Evolutionary conservation across 2,797 vertebrate genomes (phyloP), one percentile per base, ranked within the genome.

Genomic region (Tamandua tetradactyla): DNA sequence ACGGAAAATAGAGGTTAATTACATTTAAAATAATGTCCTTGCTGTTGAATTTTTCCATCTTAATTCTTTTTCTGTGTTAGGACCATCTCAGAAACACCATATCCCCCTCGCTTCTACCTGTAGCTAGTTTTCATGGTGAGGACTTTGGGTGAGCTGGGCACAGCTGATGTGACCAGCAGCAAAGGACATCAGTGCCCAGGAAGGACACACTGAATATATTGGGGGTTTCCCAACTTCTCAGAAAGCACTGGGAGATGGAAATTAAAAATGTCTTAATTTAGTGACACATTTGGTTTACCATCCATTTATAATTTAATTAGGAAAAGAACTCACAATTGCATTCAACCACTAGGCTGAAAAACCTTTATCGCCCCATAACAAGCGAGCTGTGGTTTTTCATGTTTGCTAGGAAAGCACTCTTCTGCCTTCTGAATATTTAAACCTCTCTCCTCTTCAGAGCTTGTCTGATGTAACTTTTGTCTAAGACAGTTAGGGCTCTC

Each of bases 161-260:
- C 22, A 7, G 22, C 12, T 22, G 6, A 3, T 49, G 49, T 32
- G 32, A 32, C 23, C 4, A 3, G 12, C 3, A 7, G 44, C 25
- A 55, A 49, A 32, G 3, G 27, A 1, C 0, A 0, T 3, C 1
- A 7, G 55, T 89, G 18, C 62, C 40, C 30, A 2, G 37, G 0
- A 3, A 17, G 8, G n/a, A 61, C 18, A 20, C 2, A 3, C 0
- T 2, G 18, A 22, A 22, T 55, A 0, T 2, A 1, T 0, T 20
- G 17, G 30, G 22, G 27, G 15, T 11, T 6, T 52, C n/a, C n/a
- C n/a, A n/a, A n/a, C n/a, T n/a, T n/a, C n/a, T n/a, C 40, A 1
- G 47, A 14, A 30, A 23, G 35, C 55, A 13, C 0, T 2, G 49
- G 69, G 32, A 42, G 68, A 49, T 79, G 52, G 55, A 44, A 85